These are phyloP conservation scores for Cataglyphis livida DNA, from an alignment of 2,888 invertebrate genomes.

Conservation along the genomic window DNA sequence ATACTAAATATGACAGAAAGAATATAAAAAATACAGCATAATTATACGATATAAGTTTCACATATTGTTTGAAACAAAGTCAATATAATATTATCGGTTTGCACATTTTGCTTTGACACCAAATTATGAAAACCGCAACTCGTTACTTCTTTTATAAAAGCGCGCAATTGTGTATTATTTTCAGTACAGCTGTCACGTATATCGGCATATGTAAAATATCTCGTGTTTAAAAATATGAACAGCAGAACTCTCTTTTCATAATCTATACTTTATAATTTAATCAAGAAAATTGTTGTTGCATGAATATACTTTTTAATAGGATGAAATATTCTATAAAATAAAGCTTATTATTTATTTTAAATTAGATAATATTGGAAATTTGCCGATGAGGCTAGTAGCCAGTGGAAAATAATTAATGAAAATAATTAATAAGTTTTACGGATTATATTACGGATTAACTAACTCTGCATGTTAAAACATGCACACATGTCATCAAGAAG, in stretches of 20 bases:
- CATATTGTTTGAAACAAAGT: background rate
- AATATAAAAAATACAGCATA: background rate
- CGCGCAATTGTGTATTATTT: background rate
- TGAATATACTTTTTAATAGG: slow-evolving; percentile 4
- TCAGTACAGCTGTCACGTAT: background rate
- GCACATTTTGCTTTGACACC: background rate
- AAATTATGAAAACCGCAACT: background rate
- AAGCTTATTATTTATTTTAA: background rate
- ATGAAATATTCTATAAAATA: background rate
- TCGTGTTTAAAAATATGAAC: background rate
- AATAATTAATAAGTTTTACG: slow-evolving; percentile 12
- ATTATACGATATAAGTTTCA: background rate
- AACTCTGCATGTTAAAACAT: background rate
- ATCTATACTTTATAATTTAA: background rate
- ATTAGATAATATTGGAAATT: background rate
- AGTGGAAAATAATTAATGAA: background rate
- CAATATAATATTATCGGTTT: background rate
- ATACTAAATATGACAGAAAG: background rate
- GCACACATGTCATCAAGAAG: background rate
- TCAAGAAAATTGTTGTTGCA: background rate
- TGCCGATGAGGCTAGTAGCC: background rate
- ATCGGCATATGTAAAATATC: background rate
- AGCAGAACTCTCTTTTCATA: background rate
- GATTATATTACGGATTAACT: background rate
- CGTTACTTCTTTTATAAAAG: background rate